phyloP scores from a whole-genome alignment of 2,113 vertebrate species.

The Vanacampus margaritifer region DNA sequence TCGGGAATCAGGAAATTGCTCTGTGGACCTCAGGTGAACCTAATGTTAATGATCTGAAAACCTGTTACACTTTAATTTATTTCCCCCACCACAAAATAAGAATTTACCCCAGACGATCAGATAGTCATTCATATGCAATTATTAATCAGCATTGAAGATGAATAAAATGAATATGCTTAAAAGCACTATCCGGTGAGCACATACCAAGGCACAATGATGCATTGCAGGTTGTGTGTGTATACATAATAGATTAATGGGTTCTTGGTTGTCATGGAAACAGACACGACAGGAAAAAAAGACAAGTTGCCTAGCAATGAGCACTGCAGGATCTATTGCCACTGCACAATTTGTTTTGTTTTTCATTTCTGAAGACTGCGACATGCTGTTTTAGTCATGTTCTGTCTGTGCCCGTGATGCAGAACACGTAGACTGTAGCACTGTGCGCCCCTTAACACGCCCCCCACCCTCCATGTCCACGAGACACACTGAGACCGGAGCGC shows the following conservation, averaged over 20 bases:
- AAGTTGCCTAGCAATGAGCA: slow-evolving; percentile 29
- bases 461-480: slow-evolving; percentile 33
- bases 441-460: slow-evolving; percentile 7
- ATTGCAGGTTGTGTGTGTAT: not conserved
- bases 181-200: not conserved
- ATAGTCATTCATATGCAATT: not conserved
- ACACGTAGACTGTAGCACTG: slow-evolving; percentile 25
- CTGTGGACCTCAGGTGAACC: too few relatives aligned
- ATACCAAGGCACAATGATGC: not conserved
- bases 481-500: slow-evolving; percentile 21
- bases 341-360: slow-evolving; percentile 7
- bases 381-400: not conserved
- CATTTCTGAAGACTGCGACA: slow-evolving; percentile 15
- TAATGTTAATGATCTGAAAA: not conserved
- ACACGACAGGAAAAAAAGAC: slow-evolving; percentile 18
- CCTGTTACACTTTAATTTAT: not conserved
- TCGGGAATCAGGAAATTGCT: not conserved
- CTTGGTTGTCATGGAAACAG: slow-evolving; percentile 63
- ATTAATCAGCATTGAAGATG: not conserved
- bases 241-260: slow-evolving; percentile 25
- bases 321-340: not conserved
- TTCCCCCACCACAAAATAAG: not conserved
- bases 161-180: not conserved
- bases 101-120: too few relatives aligned
- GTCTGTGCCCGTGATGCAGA: not conserved